Base-by-base conservation (phyloP, 2,113 vertebrate genomes). In the Xenus cinereus region DNA sequence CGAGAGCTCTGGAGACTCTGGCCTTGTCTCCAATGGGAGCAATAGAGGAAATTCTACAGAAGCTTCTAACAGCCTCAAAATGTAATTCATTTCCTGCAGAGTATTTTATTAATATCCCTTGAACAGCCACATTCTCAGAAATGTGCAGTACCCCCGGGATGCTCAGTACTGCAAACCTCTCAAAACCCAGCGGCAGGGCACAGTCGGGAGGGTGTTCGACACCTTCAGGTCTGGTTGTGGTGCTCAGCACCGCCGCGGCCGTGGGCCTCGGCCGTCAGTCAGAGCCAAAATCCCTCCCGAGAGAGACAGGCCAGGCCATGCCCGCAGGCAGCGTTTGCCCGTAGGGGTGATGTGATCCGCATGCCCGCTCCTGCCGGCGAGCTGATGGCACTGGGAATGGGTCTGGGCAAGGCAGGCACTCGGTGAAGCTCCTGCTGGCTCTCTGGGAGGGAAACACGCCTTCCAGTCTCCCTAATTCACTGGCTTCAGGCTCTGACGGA, bases 11-110 rank as follows among this genome's bases (percentile, higher is more conserved):
- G 56, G 59, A 83, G 68, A 63, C 41, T 73, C 41, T 59, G 43
- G 35, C 37, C 68, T 74, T 51, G 23, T 91, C 56, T 87, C 81
- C 78, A 85, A 51, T 4, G 80, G 74, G 53, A 87, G 35, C 62
- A 90, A 79, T 20, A 79, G 54, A 88, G 46, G 63, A 88, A 86
- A 88, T 84, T 95, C 75, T 92, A 74, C 54, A 90, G 83, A 69
- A 92, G 67, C 48, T 84, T 68, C 15, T 53, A 85, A 90, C 57
- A 79, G 28, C 48, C 69, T 79, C 7, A 3, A 84, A 78, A 60
- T 50, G 50, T 32, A 86, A 87, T 63, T 74, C 0, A 53, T 90
- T 93, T 87, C 90, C 82, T 83, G 77, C 77, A 51, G 60, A 89
- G 37, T 50, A 75, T 67, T 89, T 89, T 71, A 76, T 86, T 80